Conservation (phyloP, 2,113 vertebrate species). For the Cyanoramphus novaezelandiae region DNA sequence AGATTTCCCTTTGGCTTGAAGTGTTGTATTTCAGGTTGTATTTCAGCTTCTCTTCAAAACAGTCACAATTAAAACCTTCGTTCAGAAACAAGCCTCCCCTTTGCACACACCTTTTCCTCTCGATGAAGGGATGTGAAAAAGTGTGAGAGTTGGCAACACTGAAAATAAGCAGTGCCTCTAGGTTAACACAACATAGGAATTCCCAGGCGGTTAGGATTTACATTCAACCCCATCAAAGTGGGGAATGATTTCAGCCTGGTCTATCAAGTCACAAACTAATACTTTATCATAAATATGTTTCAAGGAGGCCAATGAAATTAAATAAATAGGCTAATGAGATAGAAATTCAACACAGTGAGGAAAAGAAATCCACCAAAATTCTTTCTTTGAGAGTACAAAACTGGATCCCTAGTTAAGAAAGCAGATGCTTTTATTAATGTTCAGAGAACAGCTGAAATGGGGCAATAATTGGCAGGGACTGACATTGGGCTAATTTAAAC, state of each 20-base stretch:
- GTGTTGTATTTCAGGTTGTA: neutral
- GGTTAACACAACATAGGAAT: neutral
- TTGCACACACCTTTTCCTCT: neutral
- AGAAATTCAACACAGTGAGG: neutral
- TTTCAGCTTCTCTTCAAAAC: neutral
- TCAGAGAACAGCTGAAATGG: conserved; percentile 45
- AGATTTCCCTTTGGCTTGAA: neutral
- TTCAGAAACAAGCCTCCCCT: neutral
- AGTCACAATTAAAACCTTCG: neutral
- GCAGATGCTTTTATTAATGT: conserved; percentile 35
- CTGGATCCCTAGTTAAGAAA: neutral
- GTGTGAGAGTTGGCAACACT: neutral
- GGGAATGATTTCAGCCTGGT: neutral
- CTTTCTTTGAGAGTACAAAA: neutral
- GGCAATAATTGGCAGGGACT: conserved; percentile 28
- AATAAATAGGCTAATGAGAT: neutral
- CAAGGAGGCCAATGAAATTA: neutral
- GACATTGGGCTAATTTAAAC: conserved; percentile 18
- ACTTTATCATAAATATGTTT: neutral
- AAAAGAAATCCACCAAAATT: neutral
- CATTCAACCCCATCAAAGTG: neutral
- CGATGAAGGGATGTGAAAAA: neutral
- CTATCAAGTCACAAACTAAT: neutral
- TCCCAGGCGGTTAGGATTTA: neutral
- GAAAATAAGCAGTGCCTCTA: neutral